These are phyloP conservation scores for Linnaemya tessellans DNA, from an alignment of 2,888 invertebrate genomes.

Conservation along the genomic window DNA sequence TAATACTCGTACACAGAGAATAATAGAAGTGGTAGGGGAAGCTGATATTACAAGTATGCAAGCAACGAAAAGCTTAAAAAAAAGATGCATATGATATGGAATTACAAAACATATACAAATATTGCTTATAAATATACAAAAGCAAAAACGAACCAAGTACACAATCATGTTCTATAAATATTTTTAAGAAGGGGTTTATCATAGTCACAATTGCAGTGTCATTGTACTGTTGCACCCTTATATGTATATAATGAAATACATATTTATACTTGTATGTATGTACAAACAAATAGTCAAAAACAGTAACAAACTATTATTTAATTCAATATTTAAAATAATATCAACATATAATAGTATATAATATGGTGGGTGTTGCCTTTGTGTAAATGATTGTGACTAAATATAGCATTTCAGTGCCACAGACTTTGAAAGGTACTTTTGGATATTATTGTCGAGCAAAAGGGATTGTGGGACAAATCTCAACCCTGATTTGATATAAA, in stretches of 20 bases:
- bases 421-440: background rate
- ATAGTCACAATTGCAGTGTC: slow-evolving; percentile 75
- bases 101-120: slow-evolving; percentile 23
- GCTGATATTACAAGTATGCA: slow-evolving; percentile 12
- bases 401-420: background rate
- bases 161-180: slow-evolving; percentile 52
- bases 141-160: background rate
- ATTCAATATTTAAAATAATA: slow-evolving; percentile 36
- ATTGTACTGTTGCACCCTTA: slow-evolving; percentile 73
- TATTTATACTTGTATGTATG: too few species aligned
- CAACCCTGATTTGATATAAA: too few species aligned
- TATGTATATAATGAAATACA: slow-evolving; percentile 2
- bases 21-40: background rate
- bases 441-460: background rate
- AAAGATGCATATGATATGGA: slow-evolving; percentile 12
- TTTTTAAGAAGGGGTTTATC: slow-evolving; percentile 60
- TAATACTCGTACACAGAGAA: background rate
- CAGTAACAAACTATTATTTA: slow-evolving; percentile 64
- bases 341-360: too few species aligned
- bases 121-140: background rate
- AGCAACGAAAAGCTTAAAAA: slow-evolving; percentile 50
- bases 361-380: background rate
- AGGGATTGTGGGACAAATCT: background rate
- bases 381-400: background rate
- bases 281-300: slow-evolving; percentile 62